Evolutionary conservation across 2,888 invertebrate species (phyloP).

Genomic region (Metalampra italica): DNA sequence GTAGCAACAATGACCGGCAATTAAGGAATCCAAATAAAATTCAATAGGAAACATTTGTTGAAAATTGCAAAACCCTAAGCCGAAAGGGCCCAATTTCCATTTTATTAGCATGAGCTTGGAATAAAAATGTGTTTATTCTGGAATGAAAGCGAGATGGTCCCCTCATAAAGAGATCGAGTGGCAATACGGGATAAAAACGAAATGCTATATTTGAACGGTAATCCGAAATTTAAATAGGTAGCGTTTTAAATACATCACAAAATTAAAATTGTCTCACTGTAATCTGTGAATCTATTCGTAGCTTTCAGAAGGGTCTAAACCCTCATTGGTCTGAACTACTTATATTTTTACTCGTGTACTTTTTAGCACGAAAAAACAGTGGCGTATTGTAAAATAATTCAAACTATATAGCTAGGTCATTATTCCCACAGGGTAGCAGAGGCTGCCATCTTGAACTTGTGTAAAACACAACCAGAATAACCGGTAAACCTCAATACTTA

Average conservation of each 20-base stretch:
- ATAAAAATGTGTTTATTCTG: constrained; percentile 74
- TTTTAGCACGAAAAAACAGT: too few relatives aligned
- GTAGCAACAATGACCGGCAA: constrained; percentile 40
- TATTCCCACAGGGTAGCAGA: too few relatives aligned
- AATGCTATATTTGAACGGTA: constrained; percentile 40
- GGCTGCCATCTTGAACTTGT: too few relatives aligned
- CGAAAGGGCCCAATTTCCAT: constrained; percentile 69
- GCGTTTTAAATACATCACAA: constrained; percentile 16
- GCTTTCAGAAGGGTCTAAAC: too few relatives aligned
- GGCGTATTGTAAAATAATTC: too few relatives aligned
- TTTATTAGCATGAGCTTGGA: constrained; percentile 70
- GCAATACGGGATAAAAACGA: constrained; percentile 50
- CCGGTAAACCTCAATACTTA: too few relatives aligned
- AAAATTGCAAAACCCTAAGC: constrained; percentile 67
- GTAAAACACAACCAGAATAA: too few relatives aligned
- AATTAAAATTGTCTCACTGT: background rate
- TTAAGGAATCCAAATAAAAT: constrained; percentile 66
- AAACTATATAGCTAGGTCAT: too few relatives aligned
- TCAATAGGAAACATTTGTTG: constrained; percentile 68
- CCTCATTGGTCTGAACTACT: too few relatives aligned
- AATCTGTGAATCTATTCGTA: too few relatives aligned
- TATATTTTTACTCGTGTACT: too few relatives aligned
- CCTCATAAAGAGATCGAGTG: constrained; percentile 59
- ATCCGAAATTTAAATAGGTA: constrained; percentile 41
- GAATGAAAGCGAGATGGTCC: constrained; percentile 57